Evolutionary conservation across 2,888 invertebrate species (phyloP).

Genomic region (Meteorus colon): DNA sequence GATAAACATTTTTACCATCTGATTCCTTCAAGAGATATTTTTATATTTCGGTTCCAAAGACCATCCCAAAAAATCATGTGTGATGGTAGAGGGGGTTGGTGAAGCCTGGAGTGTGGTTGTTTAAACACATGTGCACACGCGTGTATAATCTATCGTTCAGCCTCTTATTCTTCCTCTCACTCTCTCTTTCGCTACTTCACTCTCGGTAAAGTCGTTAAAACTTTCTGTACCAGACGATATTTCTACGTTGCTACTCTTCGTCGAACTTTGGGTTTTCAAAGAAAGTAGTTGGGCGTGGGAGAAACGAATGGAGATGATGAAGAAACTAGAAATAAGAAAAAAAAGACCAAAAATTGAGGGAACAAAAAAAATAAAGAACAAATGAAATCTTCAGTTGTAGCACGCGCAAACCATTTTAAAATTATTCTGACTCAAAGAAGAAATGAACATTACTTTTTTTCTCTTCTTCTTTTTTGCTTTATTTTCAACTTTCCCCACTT

Average conservation of each 20-base stretch:
- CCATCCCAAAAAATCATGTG: slow-evolving; percentile 2
- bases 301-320: slow-evolving; percentile 20
- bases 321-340: slow-evolving; percentile 21
- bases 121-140: slow-evolving; percentile 1
- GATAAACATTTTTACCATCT: background rate
- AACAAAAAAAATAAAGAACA: background rate
- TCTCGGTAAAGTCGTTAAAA: slow-evolving; percentile 45
- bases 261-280: slow-evolving; percentile 30
- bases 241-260: slow-evolving; percentile 31
- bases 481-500: background rate
- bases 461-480: background rate
- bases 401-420: background rate
- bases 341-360: slow-evolving; percentile 1
- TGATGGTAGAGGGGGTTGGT: background rate
- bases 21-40: background rate
- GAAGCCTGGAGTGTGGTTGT: background rate
- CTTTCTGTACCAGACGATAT: slow-evolving; percentile 43
- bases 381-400: slow-evolving; percentile 10
- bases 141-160: slow-evolving; percentile 5
- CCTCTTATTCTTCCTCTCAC: background rate
- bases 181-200: background rate
- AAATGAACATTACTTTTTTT: background rate
- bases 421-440: background rate
- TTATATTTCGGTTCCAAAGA: background rate
- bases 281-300: slow-evolving; percentile 19